These are phyloP conservation scores for Agrilus cyanescens DNA, from an alignment of 2,888 invertebrate genomes.

Conservation along the genomic window DNA sequence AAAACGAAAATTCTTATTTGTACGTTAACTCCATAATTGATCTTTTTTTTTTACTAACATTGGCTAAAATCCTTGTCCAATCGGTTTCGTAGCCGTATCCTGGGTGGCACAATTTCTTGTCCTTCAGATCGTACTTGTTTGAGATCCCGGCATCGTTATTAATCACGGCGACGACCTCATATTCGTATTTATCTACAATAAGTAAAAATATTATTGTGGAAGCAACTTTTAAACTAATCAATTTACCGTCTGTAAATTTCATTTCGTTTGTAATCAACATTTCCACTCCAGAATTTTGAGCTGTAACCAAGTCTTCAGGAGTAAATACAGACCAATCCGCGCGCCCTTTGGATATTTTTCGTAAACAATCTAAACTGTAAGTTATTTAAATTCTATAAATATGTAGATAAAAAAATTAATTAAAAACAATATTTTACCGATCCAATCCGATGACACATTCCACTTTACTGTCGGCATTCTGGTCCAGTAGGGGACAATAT, in stretches of 20 bases:
- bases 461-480: slow-evolving; percentile 42
- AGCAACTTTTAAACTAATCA: background rate
- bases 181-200: slow-evolving; percentile 39
- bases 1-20: slow-evolving; percentile 25
- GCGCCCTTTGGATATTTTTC: slow-evolving; percentile 60
- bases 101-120: slow-evolving; percentile 70
- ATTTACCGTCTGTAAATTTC: slow-evolving; percentile 42
- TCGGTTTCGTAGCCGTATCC: slow-evolving; percentile 62
- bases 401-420: background rate
- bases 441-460: slow-evolving; percentile 62
- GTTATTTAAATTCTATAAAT: background rate
- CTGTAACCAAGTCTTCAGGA: slow-evolving; percentile 72
- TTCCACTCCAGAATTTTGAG: slow-evolving; percentile 53
- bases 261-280: slow-evolving; percentile 61
- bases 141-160: slow-evolving; percentile 47
- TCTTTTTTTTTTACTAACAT: slow-evolving; percentile 40
- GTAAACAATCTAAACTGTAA: slow-evolving; percentile 65
- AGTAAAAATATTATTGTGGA: background rate
- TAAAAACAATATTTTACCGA: slow-evolving; percentile 37
- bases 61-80: slow-evolving; percentile 61
- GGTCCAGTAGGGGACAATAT: slow-evolving; percentile 52
- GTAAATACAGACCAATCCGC: slow-evolving; percentile 78
- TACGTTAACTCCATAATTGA: slow-evolving; percentile 1
- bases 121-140: slow-evolving; percentile 48
- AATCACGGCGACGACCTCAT: slow-evolving; percentile 56